Evolutionary conservation across 2,113 vertebrate species (phyloP), one percentile per base, ranked within the genome.

Genomic region (Atrichornis clamosus): DNA sequence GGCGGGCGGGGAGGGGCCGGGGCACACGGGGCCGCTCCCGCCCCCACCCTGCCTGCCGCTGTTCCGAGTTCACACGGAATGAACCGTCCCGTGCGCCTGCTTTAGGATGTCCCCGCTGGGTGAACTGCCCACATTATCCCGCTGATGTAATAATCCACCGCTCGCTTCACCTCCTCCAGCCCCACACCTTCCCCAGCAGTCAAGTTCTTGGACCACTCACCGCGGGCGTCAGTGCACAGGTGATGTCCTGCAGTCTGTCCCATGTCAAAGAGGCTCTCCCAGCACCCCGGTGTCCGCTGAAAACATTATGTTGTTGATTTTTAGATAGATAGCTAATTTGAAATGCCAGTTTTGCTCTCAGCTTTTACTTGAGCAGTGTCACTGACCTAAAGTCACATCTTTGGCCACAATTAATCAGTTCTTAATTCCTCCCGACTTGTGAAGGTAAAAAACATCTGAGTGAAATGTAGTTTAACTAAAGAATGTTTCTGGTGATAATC

Each of bases 61-160:
- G 39, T 2, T 1, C 41, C 41, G 0, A 2, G 62, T 0, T 15
- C 33, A 0, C 6, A 1, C 14, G 1, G 59, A 11, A 3, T 1
- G 3, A 14, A 2, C 9, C 1, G 32, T 12, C 30, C 80, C 56
- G 27, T 0, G 56, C 3, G 1, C 4, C 70, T 3, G 35, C 8
- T 3, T 8, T 0, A 0, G 60, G 50, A 2, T 5, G n/a, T 28
- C 21, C 42, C 21, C 3, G 0, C 24, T 0, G 69, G 8, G 15
- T 10, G 13, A 10, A 0, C 3, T 1, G 6, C 46, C 56, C 70
- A 1, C 4, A 3, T 4, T 2, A 23, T 2, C 42, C n/a, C 11
- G 7, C 39, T 4, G 13, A 0, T 0, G 35, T 1, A 4, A 33
- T 1, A 1, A 5, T 0, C 28, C 5, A 1, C 15, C 10, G 4